A percentile compares a stretch with the other conserved stretches of the same genome.
Conservation (phyloP, 2,888 invertebrate species). For the Tipula confusa region DNA sequence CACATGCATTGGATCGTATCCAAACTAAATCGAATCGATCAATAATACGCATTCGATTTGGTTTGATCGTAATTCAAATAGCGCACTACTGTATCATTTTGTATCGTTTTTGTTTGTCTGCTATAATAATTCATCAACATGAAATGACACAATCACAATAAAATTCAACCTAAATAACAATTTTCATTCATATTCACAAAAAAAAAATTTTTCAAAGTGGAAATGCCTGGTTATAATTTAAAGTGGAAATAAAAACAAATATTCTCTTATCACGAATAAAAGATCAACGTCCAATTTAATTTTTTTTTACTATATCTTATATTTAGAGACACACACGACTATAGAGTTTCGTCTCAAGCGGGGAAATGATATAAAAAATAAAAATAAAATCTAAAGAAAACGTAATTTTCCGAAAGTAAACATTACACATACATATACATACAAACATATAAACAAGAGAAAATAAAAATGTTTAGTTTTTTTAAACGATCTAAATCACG, state of each 20-base stretch:
- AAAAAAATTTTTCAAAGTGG: neutral
- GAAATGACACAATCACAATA: slow-evolving; percentile 12
- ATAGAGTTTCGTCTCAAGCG: neutral
- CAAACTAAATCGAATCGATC: neutral
- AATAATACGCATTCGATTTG: neutral
- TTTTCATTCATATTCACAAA: slow-evolving; percentile 4
- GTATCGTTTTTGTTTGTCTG: too few relatives aligned
- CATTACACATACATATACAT: too few relatives aligned
- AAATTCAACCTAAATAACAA: neutral
- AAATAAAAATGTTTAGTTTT: slow-evolving; percentile 31
- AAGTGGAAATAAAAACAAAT: neutral
- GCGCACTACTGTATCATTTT: neutral
- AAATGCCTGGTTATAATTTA: neutral
- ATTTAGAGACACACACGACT: neutral
- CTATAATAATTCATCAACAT: neutral
- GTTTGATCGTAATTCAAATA: neutral
- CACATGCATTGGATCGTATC: neutral
- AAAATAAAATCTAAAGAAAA: neutral
- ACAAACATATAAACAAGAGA: too few relatives aligned
- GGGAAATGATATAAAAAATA: neutral
- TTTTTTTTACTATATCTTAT: neutral
- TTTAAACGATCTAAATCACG: slow-evolving; percentile 31
- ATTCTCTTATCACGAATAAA: neutral
- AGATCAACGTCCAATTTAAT: neutral
- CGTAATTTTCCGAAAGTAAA: neutral